These are phyloP conservation scores for Antheraea pernyi DNA, from an alignment of 1,140 invertebrate species.

Conservation along the genomic window DNA sequence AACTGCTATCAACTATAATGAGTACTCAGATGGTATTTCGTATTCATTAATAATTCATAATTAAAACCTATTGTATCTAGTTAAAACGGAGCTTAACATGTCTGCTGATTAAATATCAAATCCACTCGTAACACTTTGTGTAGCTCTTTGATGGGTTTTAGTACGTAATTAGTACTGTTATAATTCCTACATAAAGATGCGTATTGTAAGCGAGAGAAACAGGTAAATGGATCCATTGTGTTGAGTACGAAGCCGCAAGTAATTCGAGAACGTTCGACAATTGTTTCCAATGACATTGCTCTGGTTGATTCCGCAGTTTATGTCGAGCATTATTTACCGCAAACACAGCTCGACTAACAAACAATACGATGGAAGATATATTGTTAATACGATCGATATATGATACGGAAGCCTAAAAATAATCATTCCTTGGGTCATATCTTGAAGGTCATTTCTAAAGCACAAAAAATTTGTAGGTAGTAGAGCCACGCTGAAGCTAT, in stretches of 20 bases:
- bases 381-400: too few relatives aligned
- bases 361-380: not conserved
- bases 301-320: not conserved
- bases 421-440: not conserved
- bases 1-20: too few relatives aligned
- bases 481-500: too few relatives aligned
- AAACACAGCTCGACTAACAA: not conserved
- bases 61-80: not conserved
- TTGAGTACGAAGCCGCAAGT: conserved; percentile 22
- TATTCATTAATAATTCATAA: too few relatives aligned
- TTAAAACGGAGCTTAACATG: not conserved
- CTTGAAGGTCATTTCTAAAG: not conserved
- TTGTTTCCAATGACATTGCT: conserved; percentile 28
- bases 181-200: not conserved
- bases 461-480: too few relatives aligned
- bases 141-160: not conserved
- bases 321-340: not conserved
- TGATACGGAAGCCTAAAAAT: not conserved
- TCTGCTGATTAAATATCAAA: not conserved
- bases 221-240: conserved; percentile 25
- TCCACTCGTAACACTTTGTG: not conserved
- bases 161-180: not conserved
- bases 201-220: not conserved
- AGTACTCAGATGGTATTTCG: not conserved
- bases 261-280: conserved; percentile 25